Base-by-base conservation (phyloP, 2,113 vertebrate species). In the Microtus richardsoni region DNA sequence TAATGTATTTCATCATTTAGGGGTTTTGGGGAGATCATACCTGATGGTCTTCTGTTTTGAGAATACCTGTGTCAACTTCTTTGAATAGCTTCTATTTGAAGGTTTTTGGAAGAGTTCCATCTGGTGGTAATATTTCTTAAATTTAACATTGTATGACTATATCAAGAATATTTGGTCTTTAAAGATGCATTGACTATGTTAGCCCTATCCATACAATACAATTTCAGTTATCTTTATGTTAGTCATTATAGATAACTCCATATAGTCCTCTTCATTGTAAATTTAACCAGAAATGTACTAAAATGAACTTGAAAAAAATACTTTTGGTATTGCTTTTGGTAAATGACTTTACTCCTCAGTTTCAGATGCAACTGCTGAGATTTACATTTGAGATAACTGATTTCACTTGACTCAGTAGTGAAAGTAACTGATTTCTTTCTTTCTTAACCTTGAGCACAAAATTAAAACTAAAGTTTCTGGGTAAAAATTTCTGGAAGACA, bases 211-310 rank as follows among this genome's bases (percentile, higher is more conserved):
- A 73, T 17, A n/a, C 2, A 12, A 44, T 78, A 84, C 14, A 92
- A 82, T 88, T 77, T 88, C 30, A 89, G 24, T 84, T 84, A n/a
- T 75, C 44, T 75, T 94, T 70, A 85, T n/a, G 3, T 75, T n/a
- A 80, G 7, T 2, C 44, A 1, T 74, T 80, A 13, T 39, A 28
- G 30, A 33, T 90, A 28, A 74, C 41, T 75, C 41, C 11, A 70
- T 2, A 13, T 8, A 5, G 33, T 62, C 85, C 66, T 85, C 21
- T 86, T 12, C 36, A 68, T 2, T 62, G 17, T 75, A 77, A 95
- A 49, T 89, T 83, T 47, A 87, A 36, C 9, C 44, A 44, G 52
- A 96, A 44, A 24, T 89, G 68, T 28, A n/a, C 22, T 78, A 70
- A 68, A 60, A 88, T 77, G 13, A 4, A 44, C 41, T n/a, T 83